Evolutionary conservation across 2,888 invertebrate species (phyloP).

Genomic region (Emmelina monodactyla): DNA sequence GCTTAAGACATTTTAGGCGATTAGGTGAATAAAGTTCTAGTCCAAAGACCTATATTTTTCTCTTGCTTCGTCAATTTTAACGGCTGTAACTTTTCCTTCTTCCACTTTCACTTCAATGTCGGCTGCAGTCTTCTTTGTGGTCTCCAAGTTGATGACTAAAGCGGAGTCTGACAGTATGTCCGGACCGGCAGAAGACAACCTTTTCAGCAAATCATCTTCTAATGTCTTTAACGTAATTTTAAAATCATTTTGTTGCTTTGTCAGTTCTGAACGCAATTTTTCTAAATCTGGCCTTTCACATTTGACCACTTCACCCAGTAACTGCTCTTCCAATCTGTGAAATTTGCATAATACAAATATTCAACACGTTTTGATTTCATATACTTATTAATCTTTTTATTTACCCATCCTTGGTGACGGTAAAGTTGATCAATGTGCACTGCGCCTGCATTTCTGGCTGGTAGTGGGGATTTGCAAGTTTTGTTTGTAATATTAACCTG

Average conservation of each 20-base stretch:
- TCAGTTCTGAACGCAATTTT: conserved; percentile 79
- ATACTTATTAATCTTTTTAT: conserved; percentile 9
- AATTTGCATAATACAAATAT: conserved; percentile 1
- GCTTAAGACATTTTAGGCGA: too few relatives aligned
- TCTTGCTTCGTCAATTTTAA: conserved; percentile 89
- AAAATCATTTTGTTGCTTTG: conserved; percentile 92
- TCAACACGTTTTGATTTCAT: too few relatives aligned
- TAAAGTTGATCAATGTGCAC: conserved; percentile 94
- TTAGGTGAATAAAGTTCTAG: too few relatives aligned
- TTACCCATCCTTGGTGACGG: conserved; percentile 88
- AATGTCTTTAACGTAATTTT: conserved; percentile 90
- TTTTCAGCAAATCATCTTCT: conserved; percentile 89
- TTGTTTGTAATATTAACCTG: conserved; percentile 87
- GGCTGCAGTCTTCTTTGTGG: conserved; percentile 90
- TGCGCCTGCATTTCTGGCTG: conserved; percentile 98
- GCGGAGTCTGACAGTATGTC: conserved; percentile 91
- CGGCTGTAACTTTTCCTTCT: conserved; percentile 85
- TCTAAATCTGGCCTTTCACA: conserved; percentile 93
- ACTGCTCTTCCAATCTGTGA: conserved; percentile 83
- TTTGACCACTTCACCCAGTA: conserved; percentile 92
- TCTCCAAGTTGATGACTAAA: conserved; percentile 90
- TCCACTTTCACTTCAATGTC: conserved; percentile 88
- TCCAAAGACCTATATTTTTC: conserved; percentile 87
- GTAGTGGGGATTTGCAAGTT: conserved; percentile 94
- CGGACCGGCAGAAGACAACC: conserved; percentile 89